phyloP scores from a whole-genome alignment of 1,140 invertebrate genomes.

The Drosophila suzukii region DNA sequence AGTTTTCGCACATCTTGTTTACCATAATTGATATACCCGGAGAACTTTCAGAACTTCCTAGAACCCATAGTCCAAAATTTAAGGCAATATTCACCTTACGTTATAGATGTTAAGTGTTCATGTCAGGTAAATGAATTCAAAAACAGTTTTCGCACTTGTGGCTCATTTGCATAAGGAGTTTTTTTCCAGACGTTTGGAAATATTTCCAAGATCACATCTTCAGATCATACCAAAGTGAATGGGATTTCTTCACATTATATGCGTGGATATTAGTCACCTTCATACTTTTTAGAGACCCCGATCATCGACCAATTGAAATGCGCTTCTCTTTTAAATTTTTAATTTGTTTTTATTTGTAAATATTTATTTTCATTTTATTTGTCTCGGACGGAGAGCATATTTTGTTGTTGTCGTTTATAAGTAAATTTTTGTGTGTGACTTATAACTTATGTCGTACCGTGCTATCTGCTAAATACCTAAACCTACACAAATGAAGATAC shows the following conservation, averaged over 20 bases:
- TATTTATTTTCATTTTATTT: conserved; percentile 41
- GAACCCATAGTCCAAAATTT: not conserved
- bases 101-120: not conserved
- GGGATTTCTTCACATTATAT: conserved; percentile 1
- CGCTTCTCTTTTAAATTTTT: conserved; percentile 23
- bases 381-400: conserved; percentile 29
- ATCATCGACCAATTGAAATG: conserved; percentile 19
- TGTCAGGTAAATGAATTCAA: not conserved
- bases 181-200: conserved; percentile 2
- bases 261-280: not conserved
- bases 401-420: conserved; percentile 50
- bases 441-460: conserved; percentile 64
- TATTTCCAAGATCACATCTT: not conserved
- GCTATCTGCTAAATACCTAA: conserved; percentile 74
- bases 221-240: not conserved
- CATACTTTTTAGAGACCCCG: not conserved
- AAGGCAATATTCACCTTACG: not conserved
- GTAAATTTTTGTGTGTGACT: conserved; percentile 43
- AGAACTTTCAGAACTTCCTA: not conserved
- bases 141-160: conserved; percentile 6
- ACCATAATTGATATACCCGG: not conserved
- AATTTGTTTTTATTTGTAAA: conserved; percentile 50
- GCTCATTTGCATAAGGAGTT: not conserved
- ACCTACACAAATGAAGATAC: conserved; percentile 76
- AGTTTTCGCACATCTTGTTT: conserved; percentile 9